A percentile compares a stretch with the other conserved stretches of the same genome.
Conservation (phyloP, 2,888 invertebrate genomes). For the Dilophus febrilis region DNA sequence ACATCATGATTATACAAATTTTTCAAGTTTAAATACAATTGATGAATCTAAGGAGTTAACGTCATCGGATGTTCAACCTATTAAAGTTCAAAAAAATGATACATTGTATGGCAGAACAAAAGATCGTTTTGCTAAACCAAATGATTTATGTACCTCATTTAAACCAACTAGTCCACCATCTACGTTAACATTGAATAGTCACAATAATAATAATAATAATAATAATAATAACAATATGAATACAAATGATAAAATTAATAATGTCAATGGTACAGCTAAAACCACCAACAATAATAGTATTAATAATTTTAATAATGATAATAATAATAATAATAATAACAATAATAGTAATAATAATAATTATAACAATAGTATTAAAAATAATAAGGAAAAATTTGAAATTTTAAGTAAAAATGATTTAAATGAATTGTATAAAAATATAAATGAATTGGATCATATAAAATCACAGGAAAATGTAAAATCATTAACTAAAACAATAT, state of each 20-base stretch:
- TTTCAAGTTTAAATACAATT: conserved; percentile 26
- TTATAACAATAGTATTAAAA: background rate
- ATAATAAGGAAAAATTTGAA: background rate
- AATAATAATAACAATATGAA: background rate
- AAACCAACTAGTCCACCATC: background rate
- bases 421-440: conserved; percentile 3
- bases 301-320: background rate
- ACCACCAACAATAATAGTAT: background rate
- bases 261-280: too few relatives aligned
- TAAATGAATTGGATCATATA: conserved; percentile 1
- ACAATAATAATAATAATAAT: background rate
- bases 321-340: background rate
- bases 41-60: conserved; percentile 24
- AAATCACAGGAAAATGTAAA: background rate
- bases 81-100: conserved; percentile 22
- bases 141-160: conserved; percentile 3
- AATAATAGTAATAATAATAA: background rate
- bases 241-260: background rate
- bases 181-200: background rate
- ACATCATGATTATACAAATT: conserved; percentile 9
- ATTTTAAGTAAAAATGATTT: background rate
- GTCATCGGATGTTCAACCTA: conserved; percentile 20
- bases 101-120: conserved; percentile 18
- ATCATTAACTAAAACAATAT: background rate
- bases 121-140: too few relatives aligned